Conservation (phyloP, 1,140 invertebrate genomes). For the Lordiphosa collinella region DNA sequence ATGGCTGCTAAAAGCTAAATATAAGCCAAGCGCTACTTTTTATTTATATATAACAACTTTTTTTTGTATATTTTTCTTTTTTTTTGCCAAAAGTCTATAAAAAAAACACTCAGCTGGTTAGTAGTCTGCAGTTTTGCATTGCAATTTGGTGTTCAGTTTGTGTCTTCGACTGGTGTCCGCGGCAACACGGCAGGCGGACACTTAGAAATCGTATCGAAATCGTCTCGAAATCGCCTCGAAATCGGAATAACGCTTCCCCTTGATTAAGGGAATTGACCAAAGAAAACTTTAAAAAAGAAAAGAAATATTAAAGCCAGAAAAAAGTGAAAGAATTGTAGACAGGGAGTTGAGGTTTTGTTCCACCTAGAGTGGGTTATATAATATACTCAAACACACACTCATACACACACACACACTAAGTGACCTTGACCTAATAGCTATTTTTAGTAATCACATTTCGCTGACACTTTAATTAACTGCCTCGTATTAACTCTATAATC, state of each 20-base stretch:
- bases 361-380: neutral
- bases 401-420: neutral
- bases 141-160: conserved; percentile 47
- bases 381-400: too few species aligned
- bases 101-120: conserved; percentile 60
- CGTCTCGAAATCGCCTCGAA: neutral
- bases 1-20: conserved; percentile 66
- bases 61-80: conserved; percentile 10
- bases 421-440: conserved; percentile 72
- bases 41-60: conserved; percentile 24
- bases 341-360: neutral
- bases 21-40: conserved; percentile 45
- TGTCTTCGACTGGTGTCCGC: conserved; percentile 46
- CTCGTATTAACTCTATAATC: conserved; percentile 53
- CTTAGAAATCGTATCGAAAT: conserved; percentile 4
- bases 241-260: neutral
- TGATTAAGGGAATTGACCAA: neutral
- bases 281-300: neutral
- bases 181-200: conserved; percentile 23
- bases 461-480: conserved; percentile 58
- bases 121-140: conserved; percentile 23
- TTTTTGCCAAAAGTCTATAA: conserved; percentile 42
- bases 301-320: too few species aligned
- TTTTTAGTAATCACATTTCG: conserved; percentile 33
- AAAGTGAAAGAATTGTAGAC: too few species aligned